A percentile compares a stretch with the other conserved stretches of the same genome.
phyloP scores from a whole-genome alignment of 2,797 vertebrate genomes.

The Crax fasciolata region DNA sequence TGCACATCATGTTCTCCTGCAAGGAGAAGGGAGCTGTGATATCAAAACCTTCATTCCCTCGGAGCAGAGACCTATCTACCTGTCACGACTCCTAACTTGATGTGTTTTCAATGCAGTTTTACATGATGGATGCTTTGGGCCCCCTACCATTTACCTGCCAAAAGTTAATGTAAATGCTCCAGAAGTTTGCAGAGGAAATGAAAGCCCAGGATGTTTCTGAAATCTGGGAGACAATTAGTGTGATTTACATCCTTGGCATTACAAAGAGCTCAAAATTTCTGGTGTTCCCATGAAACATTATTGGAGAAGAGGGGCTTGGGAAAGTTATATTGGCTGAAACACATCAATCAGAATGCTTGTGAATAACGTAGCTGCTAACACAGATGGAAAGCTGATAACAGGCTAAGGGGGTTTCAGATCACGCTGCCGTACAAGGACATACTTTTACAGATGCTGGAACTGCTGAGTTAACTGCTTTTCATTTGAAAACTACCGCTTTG shows the following conservation, averaged over 20 bases:
- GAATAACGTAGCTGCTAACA: slow-evolving; percentile 20
- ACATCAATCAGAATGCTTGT: slow-evolving; percentile 23
- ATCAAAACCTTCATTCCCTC: slow-evolving; percentile 27
- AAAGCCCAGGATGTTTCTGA: slow-evolving; percentile 72
- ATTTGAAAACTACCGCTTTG: slow-evolving; percentile 22
- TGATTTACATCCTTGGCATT: slow-evolving; percentile 80
- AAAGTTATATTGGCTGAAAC: slow-evolving; percentile 63
- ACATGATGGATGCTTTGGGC: slow-evolving; percentile 53
- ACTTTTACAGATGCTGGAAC: slow-evolving; percentile 41
- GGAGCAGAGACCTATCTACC: slow-evolving; percentile 9
- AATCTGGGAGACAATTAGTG: slow-evolving; percentile 75
- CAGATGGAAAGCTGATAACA: slow-evolving; percentile 67
- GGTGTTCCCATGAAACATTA: slow-evolving; percentile 39
- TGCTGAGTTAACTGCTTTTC: slow-evolving; percentile 38
- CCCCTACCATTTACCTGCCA: slow-evolving; percentile 72
- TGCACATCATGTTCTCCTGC: fast-evolving
- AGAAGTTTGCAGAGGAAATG: slow-evolving; percentile 71
- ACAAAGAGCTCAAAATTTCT: slow-evolving; percentile 67
- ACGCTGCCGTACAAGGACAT: slow-evolving; percentile 28
- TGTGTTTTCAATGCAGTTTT: slow-evolving; percentile 67
- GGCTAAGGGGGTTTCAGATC: slow-evolving; percentile 46
- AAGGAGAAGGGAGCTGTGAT: neutral
- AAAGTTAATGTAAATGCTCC: slow-evolving; percentile 57
- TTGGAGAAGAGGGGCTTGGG: slow-evolving; percentile 24
- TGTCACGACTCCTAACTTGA: slow-evolving; percentile 44